Conservation (phyloP, 2,113 vertebrate species). For the Ramphastos sulfuratus region DNA sequence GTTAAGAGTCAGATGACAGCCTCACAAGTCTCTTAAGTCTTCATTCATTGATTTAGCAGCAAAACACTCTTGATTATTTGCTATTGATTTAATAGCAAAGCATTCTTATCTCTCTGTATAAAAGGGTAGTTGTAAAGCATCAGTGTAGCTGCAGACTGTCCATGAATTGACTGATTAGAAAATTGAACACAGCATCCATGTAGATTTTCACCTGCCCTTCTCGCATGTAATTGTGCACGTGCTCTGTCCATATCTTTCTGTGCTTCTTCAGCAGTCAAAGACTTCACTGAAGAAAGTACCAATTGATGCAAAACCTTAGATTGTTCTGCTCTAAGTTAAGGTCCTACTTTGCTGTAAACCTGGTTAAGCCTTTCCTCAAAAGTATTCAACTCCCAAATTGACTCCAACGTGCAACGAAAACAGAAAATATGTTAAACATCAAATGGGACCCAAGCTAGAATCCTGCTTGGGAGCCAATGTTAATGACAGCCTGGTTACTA, state of each 20-base stretch:
- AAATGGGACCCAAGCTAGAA: background rate
- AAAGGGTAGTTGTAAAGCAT: constrained; percentile 15
- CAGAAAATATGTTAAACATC: constrained; percentile 10
- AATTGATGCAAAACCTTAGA: background rate
- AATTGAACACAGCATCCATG: background rate
- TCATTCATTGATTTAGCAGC: constrained; percentile 54
- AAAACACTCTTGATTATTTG: constrained; percentile 32
- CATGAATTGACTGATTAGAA: constrained; percentile 28
- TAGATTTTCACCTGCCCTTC: background rate
- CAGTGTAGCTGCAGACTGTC: constrained; percentile 41
- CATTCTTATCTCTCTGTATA: background rate
- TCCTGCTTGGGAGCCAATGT: background rate
- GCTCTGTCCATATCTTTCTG: background rate
- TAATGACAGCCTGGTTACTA: background rate
- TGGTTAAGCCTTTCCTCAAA: background rate
- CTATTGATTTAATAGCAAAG: constrained; percentile 48
- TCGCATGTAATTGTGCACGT: background rate
- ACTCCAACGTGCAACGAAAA: background rate
- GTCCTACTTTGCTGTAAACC: background rate
- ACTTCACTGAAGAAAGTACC: background rate
- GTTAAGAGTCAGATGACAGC: constrained; percentile 57
- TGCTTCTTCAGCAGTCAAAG: background rate
- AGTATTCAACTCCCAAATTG: background rate
- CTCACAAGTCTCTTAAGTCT: constrained; percentile 54
- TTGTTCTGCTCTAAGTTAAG: background rate